These are phyloP conservation scores for Sitta europaea DNA, from an alignment of 2,113 vertebrate genomes.

Conservation along the genomic window DNA sequence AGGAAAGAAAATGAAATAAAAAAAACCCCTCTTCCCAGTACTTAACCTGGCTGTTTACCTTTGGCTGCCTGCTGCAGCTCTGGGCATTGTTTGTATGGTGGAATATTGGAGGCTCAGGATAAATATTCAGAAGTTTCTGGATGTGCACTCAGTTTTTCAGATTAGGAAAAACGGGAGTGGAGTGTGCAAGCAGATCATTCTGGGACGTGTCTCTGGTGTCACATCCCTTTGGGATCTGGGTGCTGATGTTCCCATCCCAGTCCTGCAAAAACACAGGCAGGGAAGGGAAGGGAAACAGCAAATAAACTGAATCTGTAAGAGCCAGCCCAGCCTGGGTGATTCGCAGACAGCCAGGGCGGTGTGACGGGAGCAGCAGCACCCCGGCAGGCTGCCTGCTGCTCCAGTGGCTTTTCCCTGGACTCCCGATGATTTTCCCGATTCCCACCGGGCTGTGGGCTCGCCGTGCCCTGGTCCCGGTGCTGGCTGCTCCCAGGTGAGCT, in stretches of 20 bases:
- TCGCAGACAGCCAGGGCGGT: not conserved
- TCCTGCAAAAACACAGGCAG: not conserved
- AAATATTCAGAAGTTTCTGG: not conserved
- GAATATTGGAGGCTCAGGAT: not conserved
- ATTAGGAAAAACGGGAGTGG: not conserved
- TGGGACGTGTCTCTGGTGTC: not conserved
- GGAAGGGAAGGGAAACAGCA: not conserved
- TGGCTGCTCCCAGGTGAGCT: not conserved
- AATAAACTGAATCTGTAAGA: accelerated
- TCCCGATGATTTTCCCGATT: accelerated
- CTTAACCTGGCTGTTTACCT: not conserved
- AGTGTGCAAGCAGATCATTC: not conserved
- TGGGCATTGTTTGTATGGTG: not conserved
- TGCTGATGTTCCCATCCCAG: not conserved
- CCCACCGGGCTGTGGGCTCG: not conserved
- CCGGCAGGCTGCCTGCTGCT: not conserved
- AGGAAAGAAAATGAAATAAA: not conserved
- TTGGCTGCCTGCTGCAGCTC: not conserved
- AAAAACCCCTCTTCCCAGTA: not conserved
- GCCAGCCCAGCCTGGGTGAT: accelerated
- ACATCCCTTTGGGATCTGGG: not conserved
- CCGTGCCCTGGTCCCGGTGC: accelerated
- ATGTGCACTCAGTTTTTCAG: not conserved
- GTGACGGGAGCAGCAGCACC: accelerated
- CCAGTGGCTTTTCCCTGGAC: accelerated